A percentile compares a stretch with the other conserved stretches of the same genome.
These are phyloP conservation scores for Eumacrocentrus americanus DNA, from an alignment of 2,888 invertebrate species.

Conservation along the genomic window DNA sequence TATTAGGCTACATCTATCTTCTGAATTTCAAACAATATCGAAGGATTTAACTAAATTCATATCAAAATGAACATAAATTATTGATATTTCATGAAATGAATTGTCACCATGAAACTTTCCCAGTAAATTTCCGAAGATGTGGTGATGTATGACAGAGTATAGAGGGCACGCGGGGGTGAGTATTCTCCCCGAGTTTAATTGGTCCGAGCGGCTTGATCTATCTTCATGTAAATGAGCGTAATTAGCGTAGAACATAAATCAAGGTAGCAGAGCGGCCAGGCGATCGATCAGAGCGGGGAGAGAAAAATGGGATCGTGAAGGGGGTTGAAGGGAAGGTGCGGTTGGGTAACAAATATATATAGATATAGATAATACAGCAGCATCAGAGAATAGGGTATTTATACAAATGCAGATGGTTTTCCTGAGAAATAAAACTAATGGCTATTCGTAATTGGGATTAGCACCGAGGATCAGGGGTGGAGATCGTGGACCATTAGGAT, in stretches of 20 bases:
- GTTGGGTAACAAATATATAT: background rate
- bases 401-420: slow-evolving; percentile 47
- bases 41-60: too few relatives aligned
- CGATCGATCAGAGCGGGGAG: slow-evolving; percentile 40
- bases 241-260: slow-evolving; percentile 59
- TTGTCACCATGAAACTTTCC: background rate
- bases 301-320: slow-evolving; percentile 17
- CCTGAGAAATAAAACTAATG: slow-evolving; percentile 58
- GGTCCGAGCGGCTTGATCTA: slow-evolving; percentile 49
- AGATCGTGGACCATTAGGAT: slow-evolving; percentile 46
- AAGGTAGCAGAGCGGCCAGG: slow-evolving; percentile 44
- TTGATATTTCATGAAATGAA: background rate
- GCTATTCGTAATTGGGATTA: slow-evolving; percentile 60
- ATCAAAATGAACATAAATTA: background rate
- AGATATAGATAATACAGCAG: background rate
- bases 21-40: too few relatives aligned
- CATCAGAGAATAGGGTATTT: too few relatives aligned
- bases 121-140: too few relatives aligned
- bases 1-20: too few relatives aligned
- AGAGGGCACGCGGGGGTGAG: slow-evolving; percentile 1
- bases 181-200: slow-evolving; percentile 44
- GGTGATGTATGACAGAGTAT: slow-evolving; percentile 1
- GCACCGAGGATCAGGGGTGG: slow-evolving; percentile 34
- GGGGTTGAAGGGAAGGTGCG: background rate
- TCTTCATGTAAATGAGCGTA: slow-evolving; percentile 58